Conservation (phyloP, 2,113 vertebrate species). For the Apaloderma vittatum region DNA sequence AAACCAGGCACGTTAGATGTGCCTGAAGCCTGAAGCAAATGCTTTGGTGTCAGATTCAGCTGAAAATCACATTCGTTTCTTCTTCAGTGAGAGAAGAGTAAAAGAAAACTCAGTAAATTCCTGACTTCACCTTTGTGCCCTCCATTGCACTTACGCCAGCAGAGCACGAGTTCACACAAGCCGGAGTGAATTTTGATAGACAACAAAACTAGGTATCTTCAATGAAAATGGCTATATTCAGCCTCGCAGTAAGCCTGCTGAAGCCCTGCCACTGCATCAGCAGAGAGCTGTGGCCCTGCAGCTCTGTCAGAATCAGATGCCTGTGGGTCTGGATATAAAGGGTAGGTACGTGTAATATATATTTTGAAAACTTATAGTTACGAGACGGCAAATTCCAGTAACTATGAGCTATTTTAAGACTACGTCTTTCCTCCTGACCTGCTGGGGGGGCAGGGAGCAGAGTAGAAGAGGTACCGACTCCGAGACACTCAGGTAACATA, state of each 20-base stretch:
- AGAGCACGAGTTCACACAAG: constrained; percentile 17
- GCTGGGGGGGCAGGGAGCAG: background rate
- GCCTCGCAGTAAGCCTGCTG: background rate
- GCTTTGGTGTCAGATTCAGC: constrained; percentile 61
- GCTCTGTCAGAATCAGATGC: background rate
- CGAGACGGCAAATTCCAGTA: constrained; percentile 37
- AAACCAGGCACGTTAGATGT: constrained; percentile 38
- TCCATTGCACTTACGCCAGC: constrained; percentile 41
- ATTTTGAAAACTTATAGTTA: constrained; percentile 52
- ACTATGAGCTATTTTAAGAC: constrained; percentile 54
- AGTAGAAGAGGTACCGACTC: background rate
- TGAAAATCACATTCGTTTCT: constrained; percentile 63
- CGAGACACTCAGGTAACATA: constrained; percentile 58
- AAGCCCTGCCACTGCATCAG: background rate
- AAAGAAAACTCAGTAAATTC: constrained; percentile 68
- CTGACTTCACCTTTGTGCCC: constrained; percentile 47
- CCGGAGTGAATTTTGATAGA: constrained; percentile 55
- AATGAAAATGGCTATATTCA: constrained; percentile 38
- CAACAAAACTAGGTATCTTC: constrained; percentile 40
- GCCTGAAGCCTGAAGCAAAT: constrained; percentile 47
- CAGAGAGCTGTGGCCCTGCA: background rate
- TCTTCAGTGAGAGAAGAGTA: constrained; percentile 39
- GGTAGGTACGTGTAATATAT: background rate
- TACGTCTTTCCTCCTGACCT: constrained; percentile 21
- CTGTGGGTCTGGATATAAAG: constrained; percentile 29